phyloP scores from a whole-genome alignment of 2,113 vertebrate species.

The Poeciliopsis turrubarensis region DNA sequence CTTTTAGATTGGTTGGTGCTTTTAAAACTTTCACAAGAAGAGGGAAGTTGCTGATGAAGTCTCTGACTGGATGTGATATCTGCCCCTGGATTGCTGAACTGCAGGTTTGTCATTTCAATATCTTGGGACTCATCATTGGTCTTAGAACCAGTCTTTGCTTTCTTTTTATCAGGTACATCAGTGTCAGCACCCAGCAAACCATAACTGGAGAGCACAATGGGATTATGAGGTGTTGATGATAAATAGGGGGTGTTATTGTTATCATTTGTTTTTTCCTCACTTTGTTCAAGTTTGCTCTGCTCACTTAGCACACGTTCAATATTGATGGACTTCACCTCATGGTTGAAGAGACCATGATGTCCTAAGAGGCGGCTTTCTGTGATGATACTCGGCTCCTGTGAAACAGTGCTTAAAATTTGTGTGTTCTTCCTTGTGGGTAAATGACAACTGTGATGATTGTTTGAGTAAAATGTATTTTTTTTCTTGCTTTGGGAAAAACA shows the following conservation, averaged over 20 bases:
- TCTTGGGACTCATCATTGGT: slow-evolving; percentile 6
- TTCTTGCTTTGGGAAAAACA: slow-evolving; percentile 19
- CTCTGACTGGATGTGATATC: slow-evolving; percentile 45
- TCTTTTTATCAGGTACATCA: slow-evolving; percentile 12
- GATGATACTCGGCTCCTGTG: slow-evolving; percentile 77
- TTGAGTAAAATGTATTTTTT: slow-evolving; percentile 34
- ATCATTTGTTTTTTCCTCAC: slow-evolving; percentile 2
- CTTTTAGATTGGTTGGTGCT: slow-evolving; percentile 28
- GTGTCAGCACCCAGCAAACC: slow-evolving; percentile 9
- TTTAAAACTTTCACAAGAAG: slow-evolving; percentile 49
- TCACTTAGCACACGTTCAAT: slow-evolving; percentile 77
- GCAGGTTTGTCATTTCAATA: slow-evolving; percentile 6
- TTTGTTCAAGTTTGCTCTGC: slow-evolving; percentile 39
- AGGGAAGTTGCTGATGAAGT: slow-evolving; percentile 10
- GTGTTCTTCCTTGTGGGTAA: slow-evolving; percentile 36
- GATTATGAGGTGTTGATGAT: slow-evolving; percentile 5
- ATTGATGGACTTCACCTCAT: slow-evolving; percentile 81
- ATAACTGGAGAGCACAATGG: slow-evolving; percentile 9
- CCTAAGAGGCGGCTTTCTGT: slow-evolving; percentile 79
- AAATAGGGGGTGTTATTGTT: slow-evolving; percentile 4
- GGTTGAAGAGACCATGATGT: slow-evolving; percentile 81
- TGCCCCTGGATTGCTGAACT: slow-evolving; percentile 29
- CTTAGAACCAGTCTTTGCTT: slow-evolving; percentile 2
- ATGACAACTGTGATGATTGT: slow-evolving; percentile 27
- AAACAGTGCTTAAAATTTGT: slow-evolving; percentile 31